Conservation (phyloP, 2,888 invertebrate genomes). For the Amitus sp. region DNA sequence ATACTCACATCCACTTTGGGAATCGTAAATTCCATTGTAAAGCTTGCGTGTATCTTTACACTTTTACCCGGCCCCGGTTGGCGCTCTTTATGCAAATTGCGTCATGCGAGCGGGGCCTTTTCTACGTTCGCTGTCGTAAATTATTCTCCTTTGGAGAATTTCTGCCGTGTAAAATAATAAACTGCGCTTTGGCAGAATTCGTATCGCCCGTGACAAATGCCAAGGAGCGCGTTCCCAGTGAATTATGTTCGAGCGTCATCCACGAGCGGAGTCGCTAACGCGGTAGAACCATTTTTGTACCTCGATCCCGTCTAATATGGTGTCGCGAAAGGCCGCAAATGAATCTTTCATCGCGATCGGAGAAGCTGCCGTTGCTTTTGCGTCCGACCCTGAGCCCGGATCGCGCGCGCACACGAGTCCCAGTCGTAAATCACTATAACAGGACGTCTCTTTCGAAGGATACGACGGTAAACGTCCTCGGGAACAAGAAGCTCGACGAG, state of each 20-base stretch:
- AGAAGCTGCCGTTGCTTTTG: conserved; percentile 2
- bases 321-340: conserved; percentile 36
- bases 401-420: conserved; percentile 6
- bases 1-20: too few species aligned
- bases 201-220: not conserved
- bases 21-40: not conserved
- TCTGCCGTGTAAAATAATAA: not conserved
- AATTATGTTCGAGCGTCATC: conserved; percentile 20
- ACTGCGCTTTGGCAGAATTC: not conserved
- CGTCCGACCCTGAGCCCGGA: conserved; percentile 14
- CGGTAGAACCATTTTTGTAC: conserved; percentile 46
- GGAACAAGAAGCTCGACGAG: conserved; percentile 11
- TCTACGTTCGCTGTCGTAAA: too few species aligned
- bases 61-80: not conserved
- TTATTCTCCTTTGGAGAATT: not conserved
- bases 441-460: conserved; percentile 27
- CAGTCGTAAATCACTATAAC: conserved; percentile 21
- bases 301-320: conserved; percentile 31
- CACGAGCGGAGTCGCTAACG: conserved; percentile 46
- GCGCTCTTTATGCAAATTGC: not conserved
- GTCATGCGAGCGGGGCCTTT: too few species aligned
- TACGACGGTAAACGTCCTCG: conserved; percentile 13
- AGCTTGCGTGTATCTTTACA: not conserved
- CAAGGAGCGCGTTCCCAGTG: not conserved
- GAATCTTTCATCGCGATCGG: conserved; percentile 47